Base-by-base conservation (phyloP, 2,888 invertebrate species). In the Protodeltote pygarga region DNA sequence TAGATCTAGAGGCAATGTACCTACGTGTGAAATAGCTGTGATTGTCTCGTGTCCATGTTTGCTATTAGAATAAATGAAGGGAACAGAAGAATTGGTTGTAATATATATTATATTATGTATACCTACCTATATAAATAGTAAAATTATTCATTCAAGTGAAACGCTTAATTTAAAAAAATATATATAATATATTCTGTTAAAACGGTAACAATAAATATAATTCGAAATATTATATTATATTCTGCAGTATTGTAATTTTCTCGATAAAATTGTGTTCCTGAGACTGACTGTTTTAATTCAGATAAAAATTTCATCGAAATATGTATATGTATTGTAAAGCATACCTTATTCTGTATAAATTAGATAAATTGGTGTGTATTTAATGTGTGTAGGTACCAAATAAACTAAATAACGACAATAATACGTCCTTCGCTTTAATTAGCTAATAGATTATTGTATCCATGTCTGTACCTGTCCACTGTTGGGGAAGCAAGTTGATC, bases 361-460 rank as follows among this genome's bases (percentile, higher is more conserved):
- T 49, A 62, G 60, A 54, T 63, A 51, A 38, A 41, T 61, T n/a
- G 37, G 34, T 63, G 62, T 64, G 53, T 58, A 59, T 59, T 65
- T 52, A 54, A 62, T 51, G 71, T 74, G 70, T 67, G 64, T 76
- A 75, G 68, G 71, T 77, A 82, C 71, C 81, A 81, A 75, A 73
- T 78, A 75, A 77, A 60, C 64, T 67, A 77, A 83, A 81, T 81
- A 75, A 83, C 78, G 91, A 91, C 91, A 91, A 91, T 91, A 91
- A 91, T 77, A 83, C 87, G 89, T 90, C 91, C 89, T 88, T 88
- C 84, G 91, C 91, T 91, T 90, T 91, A 91, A 90, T 74, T 89
- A 89, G 85, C 69, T 80, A 33, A 77, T 86, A 86, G 78, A 71
- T 58, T 57, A 49, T 65, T 64, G 64, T 75, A 74, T 76, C 71